phyloP scores from a whole-genome alignment of 2,888 invertebrate species.

The Anthophora plumipes region DNA sequence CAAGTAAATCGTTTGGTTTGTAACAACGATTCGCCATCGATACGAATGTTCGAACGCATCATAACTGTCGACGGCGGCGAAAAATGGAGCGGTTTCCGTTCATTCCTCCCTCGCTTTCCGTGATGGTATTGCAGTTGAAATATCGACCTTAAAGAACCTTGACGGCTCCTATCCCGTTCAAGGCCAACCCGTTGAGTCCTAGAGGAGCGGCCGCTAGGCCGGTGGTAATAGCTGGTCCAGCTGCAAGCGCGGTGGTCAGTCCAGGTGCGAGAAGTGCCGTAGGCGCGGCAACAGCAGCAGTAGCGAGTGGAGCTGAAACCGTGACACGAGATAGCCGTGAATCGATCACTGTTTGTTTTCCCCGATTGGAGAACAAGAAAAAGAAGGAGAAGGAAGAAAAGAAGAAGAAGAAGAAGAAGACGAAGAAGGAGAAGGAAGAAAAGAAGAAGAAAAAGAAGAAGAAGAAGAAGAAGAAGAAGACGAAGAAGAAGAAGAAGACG shows the following conservation, averaged over 20 bases:
- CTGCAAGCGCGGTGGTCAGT: conserved; percentile 45
- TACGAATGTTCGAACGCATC: conserved; percentile 1
- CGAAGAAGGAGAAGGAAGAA: not conserved
- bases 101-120: conserved; percentile 13
- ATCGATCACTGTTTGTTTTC: not conserved
- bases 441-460: too few relatives aligned
- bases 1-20: conserved; percentile 44
- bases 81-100: not conserved
- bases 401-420: not conserved
- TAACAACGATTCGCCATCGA: conserved; percentile 19
- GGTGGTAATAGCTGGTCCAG: conserved; percentile 41
- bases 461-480: not conserved
- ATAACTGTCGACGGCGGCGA: conserved; percentile 13
- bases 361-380: not conserved
- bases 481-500: too few relatives aligned
- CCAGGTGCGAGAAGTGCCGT: conserved; percentile 44
- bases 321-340: not conserved
- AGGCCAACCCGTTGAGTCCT: conserved; percentile 57
- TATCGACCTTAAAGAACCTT: conserved; percentile 56
- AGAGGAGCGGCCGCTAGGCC: conserved; percentile 30
- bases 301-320: conserved; percentile 48
- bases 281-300: conserved; percentile 47
- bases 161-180: conserved; percentile 58
- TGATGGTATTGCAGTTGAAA: not conserved
- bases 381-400: not conserved